Percentiles rank a stretch among this genome's conserved stretches.
Evolutionary conservation across 2,888 invertebrate genomes (phyloP).

Genomic region (Scaptomyza flava): DNA sequence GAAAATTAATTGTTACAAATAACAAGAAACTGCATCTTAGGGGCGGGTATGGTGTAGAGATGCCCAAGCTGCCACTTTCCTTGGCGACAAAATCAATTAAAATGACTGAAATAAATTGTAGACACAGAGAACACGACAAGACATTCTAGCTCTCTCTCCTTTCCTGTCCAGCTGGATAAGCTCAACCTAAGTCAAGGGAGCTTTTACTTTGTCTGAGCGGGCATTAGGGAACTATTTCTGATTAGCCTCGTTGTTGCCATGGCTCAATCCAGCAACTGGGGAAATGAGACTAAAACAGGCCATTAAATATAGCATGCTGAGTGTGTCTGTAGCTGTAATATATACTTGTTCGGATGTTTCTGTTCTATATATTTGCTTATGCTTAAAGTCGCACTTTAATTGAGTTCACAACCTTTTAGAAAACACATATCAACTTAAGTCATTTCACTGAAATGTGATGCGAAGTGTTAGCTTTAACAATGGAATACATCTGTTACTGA

Average conservation of each 20-base stretch:
- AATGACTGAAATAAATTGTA: constrained; percentile 73
- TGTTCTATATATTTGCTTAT: background rate
- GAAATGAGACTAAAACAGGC: constrained; percentile 22
- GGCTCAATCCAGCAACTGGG: constrained; percentile 16
- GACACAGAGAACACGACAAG: constrained; percentile 46
- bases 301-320: constrained; percentile 44
- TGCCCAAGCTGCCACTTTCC: constrained; percentile 13
- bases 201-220: constrained; percentile 24
- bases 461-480: constrained; percentile 21
- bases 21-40: constrained; percentile 56
- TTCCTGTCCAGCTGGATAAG: constrained; percentile 25
- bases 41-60: background rate
- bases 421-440: no score
- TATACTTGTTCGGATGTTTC: constrained; percentile 3
- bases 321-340: background rate
- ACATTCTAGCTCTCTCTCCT: background rate
- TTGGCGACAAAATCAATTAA: constrained; percentile 70
- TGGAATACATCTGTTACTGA: constrained; percentile 3
- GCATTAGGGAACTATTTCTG: constrained; percentile 57
- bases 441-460: constrained; percentile 21
- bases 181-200: constrained; percentile 19
- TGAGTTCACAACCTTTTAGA: constrained; percentile 8
- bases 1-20: constrained; percentile 79
- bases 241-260: constrained; percentile 55
- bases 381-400: constrained; percentile 9